phyloP scores from a whole-genome alignment of 2,888 invertebrate genomes.

The Acronicta aceris region DNA sequence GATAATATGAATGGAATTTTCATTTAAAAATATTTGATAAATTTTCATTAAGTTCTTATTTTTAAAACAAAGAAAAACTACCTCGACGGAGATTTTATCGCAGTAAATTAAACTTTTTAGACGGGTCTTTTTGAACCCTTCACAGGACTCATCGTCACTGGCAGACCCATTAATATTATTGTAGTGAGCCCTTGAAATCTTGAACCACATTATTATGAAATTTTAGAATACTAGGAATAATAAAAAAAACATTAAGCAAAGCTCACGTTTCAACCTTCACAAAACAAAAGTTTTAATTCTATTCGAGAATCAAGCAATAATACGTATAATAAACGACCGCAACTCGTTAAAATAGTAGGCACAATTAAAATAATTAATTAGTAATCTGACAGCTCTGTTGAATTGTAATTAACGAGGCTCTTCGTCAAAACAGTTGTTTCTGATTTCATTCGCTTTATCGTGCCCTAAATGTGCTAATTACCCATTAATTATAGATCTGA shows the following conservation, averaged over 20 bases:
- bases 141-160: neutral
- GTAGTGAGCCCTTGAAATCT: neutral
- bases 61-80: neutral
- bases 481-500: neutral
- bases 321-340: conserved; percentile 5
- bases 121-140: neutral
- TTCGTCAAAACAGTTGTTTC: conserved; percentile 13
- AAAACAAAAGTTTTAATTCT: neutral
- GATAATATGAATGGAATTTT: neutral
- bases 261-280: neutral
- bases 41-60: too few relatives aligned
- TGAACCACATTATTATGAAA: neutral
- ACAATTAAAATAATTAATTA: conserved; percentile 12
- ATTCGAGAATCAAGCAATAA: neutral
- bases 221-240: neutral
- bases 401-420: conserved; percentile 5
- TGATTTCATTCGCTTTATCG: conserved; percentile 15
- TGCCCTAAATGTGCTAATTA: conserved; percentile 5
- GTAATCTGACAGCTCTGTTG: conserved; percentile 7
- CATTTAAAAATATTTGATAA: neutral
- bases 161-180: neutral
- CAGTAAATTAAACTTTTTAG: conserved; percentile 1
- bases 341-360: neutral
- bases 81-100: neutral
- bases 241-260: neutral